Conservation (phyloP, 2,888 invertebrate species). For the Eutolmus rufibarbis region DNA sequence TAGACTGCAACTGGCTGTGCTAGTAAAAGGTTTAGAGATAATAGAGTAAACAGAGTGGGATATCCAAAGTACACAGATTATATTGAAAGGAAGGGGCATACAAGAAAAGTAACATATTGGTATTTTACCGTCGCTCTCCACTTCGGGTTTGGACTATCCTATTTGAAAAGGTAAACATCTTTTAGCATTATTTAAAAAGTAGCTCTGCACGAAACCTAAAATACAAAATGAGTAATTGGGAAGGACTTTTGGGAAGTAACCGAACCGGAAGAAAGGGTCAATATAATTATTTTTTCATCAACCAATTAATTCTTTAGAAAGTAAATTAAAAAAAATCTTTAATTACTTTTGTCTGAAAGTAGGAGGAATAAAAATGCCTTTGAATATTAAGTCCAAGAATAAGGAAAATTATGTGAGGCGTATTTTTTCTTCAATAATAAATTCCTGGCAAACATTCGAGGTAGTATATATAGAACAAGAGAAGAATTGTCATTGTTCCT, state of each 20-base stretch:
- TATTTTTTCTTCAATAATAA: not conserved
- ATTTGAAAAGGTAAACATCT: slow-evolving; percentile 53
- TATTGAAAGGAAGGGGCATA: not conserved
- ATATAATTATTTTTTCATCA: not conserved
- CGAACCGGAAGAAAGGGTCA: not conserved
- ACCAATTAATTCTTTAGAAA: not conserved
- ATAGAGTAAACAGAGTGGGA: not conserved
- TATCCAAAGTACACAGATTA: not conserved
- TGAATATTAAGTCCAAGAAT: not conserved
- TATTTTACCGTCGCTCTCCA: slow-evolving; percentile 62
- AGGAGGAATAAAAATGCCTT: not conserved
- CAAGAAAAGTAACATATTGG: slow-evolving; percentile 1
- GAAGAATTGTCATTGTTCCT: not conserved
- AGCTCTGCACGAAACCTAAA: not conserved
- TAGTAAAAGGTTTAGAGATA: not conserved
- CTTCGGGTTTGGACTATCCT: slow-evolving; percentile 61
- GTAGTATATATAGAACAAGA: slow-evolving; percentile 45
- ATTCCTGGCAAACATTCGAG: not conserved
- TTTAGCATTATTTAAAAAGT: slow-evolving; percentile 20
- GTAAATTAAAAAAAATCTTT: not conserved
- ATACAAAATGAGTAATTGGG: not conserved
- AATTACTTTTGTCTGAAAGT: slow-evolving; percentile 2
- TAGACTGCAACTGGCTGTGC: not conserved
- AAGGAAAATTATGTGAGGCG: not conserved
- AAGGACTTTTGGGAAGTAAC: not conserved